Conservation (phyloP, 2,797 vertebrate species). For the Taenioides sp. region DNA sequence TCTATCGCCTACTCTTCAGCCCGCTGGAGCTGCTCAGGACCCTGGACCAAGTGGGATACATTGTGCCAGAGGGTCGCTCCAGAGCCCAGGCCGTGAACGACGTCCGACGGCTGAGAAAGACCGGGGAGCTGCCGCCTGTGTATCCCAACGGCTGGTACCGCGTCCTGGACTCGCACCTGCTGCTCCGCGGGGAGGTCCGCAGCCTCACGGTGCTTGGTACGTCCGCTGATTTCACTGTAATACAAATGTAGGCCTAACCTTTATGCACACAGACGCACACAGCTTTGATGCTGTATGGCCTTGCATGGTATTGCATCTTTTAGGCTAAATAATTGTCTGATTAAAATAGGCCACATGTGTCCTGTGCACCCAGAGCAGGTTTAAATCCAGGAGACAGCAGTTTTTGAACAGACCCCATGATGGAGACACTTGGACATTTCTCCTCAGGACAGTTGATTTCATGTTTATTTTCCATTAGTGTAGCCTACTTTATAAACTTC, state of each 20-base stretch:
- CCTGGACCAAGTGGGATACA: slow-evolving; percentile 80
- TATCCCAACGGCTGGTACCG: slow-evolving; percentile 87
- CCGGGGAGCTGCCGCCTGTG: slow-evolving; percentile 79
- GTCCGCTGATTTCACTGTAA: neutral
- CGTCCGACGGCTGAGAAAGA: slow-evolving; percentile 74
- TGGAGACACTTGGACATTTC: too few relatives aligned
- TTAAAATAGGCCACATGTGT: too few relatives aligned
- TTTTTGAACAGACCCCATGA: too few relatives aligned
- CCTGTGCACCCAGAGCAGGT: too few relatives aligned
- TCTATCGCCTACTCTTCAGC: slow-evolving; percentile 70
- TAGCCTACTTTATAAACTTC: too few relatives aligned
- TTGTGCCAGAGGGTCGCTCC: slow-evolving; percentile 68
- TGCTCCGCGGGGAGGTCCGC: slow-evolving; percentile 72
- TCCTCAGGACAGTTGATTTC: too few relatives aligned
- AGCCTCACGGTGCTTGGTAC: slow-evolving; percentile 77
- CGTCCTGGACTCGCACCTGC: slow-evolving; percentile 76
- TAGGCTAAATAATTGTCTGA: too few relatives aligned
- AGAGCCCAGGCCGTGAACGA: slow-evolving; percentile 73
- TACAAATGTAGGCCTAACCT: too few relatives aligned
- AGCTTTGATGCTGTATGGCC: neutral
- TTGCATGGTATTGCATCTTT: too few relatives aligned
- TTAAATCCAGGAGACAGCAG: too few relatives aligned
- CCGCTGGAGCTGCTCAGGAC: slow-evolving; percentile 75
- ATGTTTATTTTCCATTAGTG: too few relatives aligned
- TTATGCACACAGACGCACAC: neutral